Evolutionary conservation across 2,888 invertebrate species (phyloP).

Genomic region (Neoscelio sp.): DNA sequence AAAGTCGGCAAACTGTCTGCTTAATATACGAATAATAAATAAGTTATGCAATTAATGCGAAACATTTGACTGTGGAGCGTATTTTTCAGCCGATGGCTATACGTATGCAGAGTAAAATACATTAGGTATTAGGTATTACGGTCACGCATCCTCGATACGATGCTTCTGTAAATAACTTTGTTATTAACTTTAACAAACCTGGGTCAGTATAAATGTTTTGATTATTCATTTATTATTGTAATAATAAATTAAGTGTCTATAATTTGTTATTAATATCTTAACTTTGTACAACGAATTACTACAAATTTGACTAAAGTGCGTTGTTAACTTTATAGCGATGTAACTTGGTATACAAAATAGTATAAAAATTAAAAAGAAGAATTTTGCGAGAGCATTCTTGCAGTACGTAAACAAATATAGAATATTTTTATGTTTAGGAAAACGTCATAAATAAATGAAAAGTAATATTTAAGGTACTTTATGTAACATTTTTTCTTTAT

Average conservation of each 20-base stretch:
- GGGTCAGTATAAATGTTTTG: neutral
- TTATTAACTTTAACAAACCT: neutral
- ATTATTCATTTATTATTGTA: neutral
- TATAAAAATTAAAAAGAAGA: no score
- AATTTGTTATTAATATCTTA: neutral
- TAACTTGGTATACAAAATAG: no score
- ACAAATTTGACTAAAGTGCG: no score
- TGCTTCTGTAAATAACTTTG: slow-evolving; percentile 8
- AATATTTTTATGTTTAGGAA: no score
- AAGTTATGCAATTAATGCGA: slow-evolving; percentile 9
- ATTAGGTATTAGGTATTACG: slow-evolving; percentile 15
- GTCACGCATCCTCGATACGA: slow-evolving; percentile 24
- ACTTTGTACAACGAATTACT: no score
- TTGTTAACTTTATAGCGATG: no score
- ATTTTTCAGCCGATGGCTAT: neutral
- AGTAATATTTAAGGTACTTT: no score
- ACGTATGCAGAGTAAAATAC: slow-evolving; percentile 1
- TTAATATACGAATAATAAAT: slow-evolving; percentile 20
- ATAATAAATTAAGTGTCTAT: neutral
- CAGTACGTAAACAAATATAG: no score
- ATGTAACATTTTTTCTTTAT: no score
- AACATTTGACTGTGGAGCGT: neutral
- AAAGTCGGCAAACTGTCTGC: slow-evolving; percentile 15
- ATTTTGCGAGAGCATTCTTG: no score
- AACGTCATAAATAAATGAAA: no score